A percentile compares a stretch with the other conserved stretches of the same genome.
Conservation (phyloP, 2,113 vertebrate genomes). For the Pollimyrus isidori region DNA sequence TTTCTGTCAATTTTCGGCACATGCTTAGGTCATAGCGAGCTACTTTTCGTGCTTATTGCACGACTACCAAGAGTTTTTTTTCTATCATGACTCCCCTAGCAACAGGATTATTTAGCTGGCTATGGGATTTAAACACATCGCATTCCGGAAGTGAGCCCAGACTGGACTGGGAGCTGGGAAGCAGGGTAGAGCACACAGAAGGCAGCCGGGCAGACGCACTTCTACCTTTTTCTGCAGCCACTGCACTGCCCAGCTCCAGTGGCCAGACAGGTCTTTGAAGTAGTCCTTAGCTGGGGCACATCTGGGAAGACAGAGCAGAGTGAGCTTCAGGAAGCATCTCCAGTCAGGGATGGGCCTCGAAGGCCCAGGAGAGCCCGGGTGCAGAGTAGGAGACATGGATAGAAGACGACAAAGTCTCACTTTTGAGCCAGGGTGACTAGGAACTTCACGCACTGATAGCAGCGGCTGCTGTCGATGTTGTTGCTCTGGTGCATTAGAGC, state of each 20-base stretch:
- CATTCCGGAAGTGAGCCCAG: not conserved
- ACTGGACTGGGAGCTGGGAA: not conserved
- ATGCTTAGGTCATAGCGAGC: too few species aligned
- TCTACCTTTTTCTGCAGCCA: slow-evolving; percentile 93
- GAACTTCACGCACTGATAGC: slow-evolving; percentile 98
- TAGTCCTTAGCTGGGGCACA: slow-evolving; percentile 94
- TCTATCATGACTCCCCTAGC: not conserved
- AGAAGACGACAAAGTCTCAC: slow-evolving; percentile 62
- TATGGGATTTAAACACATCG: not conserved
- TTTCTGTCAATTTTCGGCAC: too few species aligned
- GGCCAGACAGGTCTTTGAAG: slow-evolving; percentile 94
- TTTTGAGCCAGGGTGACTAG: slow-evolving; percentile 94
- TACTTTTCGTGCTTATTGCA: too few species aligned
- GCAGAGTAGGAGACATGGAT: not conserved
- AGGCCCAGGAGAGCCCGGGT: not conserved
- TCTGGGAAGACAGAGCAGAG: slow-evolving; percentile 52
- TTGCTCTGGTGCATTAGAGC: slow-evolving; percentile 98
- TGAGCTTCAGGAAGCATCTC: not conserved
- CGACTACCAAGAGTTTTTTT: not conserved
- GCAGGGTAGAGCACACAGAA: not conserved
- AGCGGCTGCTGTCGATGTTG: slow-evolving; percentile 94
- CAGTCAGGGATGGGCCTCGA: not conserved
- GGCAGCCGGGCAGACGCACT: not conserved
- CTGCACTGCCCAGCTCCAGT: slow-evolving; percentile 98
- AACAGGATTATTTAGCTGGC: not conserved